A percentile compares a stretch with the other conserved stretches of the same genome.
phyloP scores from a whole-genome alignment of 2,113 vertebrate genomes.

The Hystrix cristata region DNA sequence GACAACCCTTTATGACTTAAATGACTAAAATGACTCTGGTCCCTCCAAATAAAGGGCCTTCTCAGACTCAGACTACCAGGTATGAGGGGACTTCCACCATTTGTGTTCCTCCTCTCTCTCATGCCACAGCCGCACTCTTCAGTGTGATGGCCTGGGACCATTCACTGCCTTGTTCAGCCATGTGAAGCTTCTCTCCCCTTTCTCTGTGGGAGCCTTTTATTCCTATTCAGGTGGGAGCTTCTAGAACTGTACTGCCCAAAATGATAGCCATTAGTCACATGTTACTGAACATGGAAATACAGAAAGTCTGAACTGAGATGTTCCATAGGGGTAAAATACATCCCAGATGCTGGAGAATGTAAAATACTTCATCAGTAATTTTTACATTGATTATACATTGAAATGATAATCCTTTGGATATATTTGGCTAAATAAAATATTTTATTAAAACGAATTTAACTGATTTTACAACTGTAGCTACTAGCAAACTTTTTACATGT shows the following conservation, averaged over 20 bases:
- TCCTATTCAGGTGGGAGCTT: not conserved
- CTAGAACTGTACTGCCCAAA: not conserved
- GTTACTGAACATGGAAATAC: not conserved
- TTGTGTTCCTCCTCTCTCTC: not conserved
- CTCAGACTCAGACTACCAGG: not conserved
- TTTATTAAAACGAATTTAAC: slow-evolving; percentile 42
- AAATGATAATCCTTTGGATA: not conserved
- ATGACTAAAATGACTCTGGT: not conserved
- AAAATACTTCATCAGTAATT: not conserved
- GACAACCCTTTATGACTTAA: not conserved
- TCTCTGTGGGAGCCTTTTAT: not conserved
- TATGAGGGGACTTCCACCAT: not conserved
- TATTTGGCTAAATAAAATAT: not conserved
- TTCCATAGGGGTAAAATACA: not conserved
- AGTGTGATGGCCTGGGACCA: not conserved
- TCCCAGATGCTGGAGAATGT: not conserved
- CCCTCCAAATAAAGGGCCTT: not conserved
- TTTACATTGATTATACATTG: not conserved
- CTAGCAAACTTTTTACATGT: not conserved
- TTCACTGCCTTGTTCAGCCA: not conserved
- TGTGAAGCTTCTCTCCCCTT: not conserved
- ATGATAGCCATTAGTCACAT: not conserved
- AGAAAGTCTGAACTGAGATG: not conserved
- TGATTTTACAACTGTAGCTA: not conserved
- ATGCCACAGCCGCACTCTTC: rapidly evolving